Percentiles rank a stretch among this genome's conserved stretches.
Conservation (phyloP, 2,113 vertebrate genomes). For the Pungitius pungitius region DNA sequence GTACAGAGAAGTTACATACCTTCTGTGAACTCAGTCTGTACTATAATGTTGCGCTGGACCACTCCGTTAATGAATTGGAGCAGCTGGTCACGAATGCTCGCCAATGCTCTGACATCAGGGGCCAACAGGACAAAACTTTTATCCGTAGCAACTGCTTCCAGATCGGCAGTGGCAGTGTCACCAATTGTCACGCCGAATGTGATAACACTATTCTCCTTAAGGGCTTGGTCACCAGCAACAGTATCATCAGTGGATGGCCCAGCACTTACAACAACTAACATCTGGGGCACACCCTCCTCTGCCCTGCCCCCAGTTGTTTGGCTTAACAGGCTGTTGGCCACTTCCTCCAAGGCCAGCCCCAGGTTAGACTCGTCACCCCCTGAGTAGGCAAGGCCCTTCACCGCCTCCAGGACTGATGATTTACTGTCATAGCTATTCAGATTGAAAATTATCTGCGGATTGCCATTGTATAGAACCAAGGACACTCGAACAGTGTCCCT, state of each 20-base stretch:
- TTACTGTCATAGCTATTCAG: slow-evolving; percentile 89
- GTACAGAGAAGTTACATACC: slow-evolving; percentile 88
- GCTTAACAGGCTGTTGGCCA: slow-evolving; percentile 87
- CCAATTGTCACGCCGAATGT: slow-evolving; percentile 85
- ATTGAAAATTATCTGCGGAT: slow-evolving; percentile 87
- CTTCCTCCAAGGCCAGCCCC: slow-evolving; percentile 89
- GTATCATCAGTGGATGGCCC: slow-evolving; percentile 92
- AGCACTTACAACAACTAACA: slow-evolving; percentile 90
- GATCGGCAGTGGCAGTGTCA: slow-evolving; percentile 83
- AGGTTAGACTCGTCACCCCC: slow-evolving; percentile 89
- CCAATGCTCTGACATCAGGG: slow-evolving; percentile 86
- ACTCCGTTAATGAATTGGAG: slow-evolving; percentile 88
- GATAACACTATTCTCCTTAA: slow-evolving; percentile 90
- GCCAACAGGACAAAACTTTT: slow-evolving; percentile 86
- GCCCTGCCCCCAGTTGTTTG: slow-evolving; percentile 89
- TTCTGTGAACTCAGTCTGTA: slow-evolving; percentile 90
- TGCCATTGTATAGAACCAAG: slow-evolving; percentile 88
- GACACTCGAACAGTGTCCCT: slow-evolving; percentile 89
- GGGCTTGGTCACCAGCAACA: slow-evolving; percentile 83
- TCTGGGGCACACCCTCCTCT: slow-evolving; percentile 91
- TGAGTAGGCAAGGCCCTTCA: slow-evolving; percentile 85
- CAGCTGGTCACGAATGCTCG: slow-evolving; percentile 84
- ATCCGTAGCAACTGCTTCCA: slow-evolving; percentile 90
- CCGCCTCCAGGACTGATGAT: slow-evolving; percentile 84
- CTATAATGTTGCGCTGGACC: slow-evolving; percentile 88